These are phyloP conservation scores for Myathropa florea DNA, from an alignment of 2,888 invertebrate species.

Conservation along the genomic window DNA sequence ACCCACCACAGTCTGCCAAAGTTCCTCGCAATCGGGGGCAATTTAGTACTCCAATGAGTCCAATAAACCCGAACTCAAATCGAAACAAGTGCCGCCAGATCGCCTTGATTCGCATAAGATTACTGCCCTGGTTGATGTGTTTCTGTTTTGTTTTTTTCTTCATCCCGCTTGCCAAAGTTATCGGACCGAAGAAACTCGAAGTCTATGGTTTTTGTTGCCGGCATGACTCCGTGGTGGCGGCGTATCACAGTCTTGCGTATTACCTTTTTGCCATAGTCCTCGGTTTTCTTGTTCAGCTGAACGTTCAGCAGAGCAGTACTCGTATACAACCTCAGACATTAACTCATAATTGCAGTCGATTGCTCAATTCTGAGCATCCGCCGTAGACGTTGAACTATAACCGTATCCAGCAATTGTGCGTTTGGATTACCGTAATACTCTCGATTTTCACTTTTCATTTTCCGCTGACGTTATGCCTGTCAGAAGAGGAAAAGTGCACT, in stretches of 20 bases:
- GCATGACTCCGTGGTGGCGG: conserved; percentile 1
- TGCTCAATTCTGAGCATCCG: conserved; percentile 26
- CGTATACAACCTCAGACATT: conserved; percentile 5
- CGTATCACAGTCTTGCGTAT: conserved; percentile 9
- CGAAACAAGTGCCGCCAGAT: conserved; percentile 51
- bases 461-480: background rate
- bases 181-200: conserved; percentile 43
- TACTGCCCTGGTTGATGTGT: conserved; percentile 51
- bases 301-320: background rate
- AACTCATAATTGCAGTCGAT: conserved; percentile 15
- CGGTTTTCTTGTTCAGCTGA: background rate
- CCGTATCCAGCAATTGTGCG: conserved; percentile 30
- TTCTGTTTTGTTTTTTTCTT: background rate
- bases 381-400: conserved; percentile 31
- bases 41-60: conserved; percentile 43
- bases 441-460: conserved; percentile 34
- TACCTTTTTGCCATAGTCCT: background rate
- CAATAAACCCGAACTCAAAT: conserved; percentile 38
- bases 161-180: conserved; percentile 30
- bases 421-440: conserved; percentile 19
- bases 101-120: conserved; percentile 59
- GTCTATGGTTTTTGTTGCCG: conserved; percentile 27
- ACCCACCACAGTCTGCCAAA: background rate
- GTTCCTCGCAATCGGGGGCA: conserved; percentile 9
- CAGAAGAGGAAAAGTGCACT: background rate